Evolutionary conservation across 2,797 vertebrate species (phyloP).

Genomic region (Anolis apletophallus): DNA sequence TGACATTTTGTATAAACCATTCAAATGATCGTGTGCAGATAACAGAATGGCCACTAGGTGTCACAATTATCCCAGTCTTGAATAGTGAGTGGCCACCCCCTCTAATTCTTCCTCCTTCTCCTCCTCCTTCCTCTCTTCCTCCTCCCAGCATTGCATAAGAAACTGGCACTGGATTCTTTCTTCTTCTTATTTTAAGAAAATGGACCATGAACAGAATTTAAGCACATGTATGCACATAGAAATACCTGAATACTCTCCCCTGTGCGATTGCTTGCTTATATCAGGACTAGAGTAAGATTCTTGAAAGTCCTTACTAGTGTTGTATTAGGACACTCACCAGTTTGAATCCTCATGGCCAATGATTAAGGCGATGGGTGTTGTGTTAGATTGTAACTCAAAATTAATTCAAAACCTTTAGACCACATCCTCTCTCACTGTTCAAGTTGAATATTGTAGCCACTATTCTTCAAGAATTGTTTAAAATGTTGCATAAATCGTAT

Average conservation of each 20-base stretch:
- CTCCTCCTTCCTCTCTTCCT: too few relatives aligned
- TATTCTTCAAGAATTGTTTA: too few relatives aligned
- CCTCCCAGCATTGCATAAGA: background rate
- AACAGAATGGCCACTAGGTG: conserved; percentile 57
- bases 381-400: too few relatives aligned
- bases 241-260: background rate
- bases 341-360: background rate
- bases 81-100: background rate
- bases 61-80: conserved; percentile 48
- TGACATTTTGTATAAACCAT: background rate
- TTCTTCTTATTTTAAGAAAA: background rate
- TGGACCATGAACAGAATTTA: background rate
- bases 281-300: background rate
- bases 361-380: background rate
- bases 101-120: too few relatives aligned
- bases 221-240: background rate
- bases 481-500: too few relatives aligned
- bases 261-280: background rate
- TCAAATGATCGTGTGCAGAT: background rate
- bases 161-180: background rate
- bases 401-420: too few relatives aligned
- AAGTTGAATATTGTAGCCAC: too few relatives aligned
- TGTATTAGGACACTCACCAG: background rate
- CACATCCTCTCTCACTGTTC: too few relatives aligned
- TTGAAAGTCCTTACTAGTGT: background rate